Percentiles rank a stretch among this genome's conserved stretches.
phyloP scores from a whole-genome alignment of 23 tunicate genomes.

The Styela plicata region DNA sequence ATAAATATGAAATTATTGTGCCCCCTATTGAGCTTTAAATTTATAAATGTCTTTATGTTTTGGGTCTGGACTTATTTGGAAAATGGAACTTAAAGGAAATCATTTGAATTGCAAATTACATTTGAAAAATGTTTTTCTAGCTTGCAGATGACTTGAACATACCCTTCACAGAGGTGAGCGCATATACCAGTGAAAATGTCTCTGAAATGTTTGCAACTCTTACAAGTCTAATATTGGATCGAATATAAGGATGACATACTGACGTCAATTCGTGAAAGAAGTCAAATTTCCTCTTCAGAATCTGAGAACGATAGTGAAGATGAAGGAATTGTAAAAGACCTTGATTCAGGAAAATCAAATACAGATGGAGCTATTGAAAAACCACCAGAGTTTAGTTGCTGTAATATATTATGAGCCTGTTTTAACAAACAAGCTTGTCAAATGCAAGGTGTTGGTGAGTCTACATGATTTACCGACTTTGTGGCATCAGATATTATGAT shows the following conservation, averaged over 20 bases:
- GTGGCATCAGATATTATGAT: no score
- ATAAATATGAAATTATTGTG: no score
- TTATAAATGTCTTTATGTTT: no score
- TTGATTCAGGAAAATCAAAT: background rate
- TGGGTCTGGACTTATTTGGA: no score
- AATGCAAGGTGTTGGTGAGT: no score
- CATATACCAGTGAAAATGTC: conserved; percentile 65
- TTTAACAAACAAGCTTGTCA: no score
- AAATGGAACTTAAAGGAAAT: background rate
- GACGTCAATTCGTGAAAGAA: background rate
- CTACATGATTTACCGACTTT: no score
- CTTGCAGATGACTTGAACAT: conserved; percentile 56
- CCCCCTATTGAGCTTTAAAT: no score
- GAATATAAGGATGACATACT: conserved; percentile 32
- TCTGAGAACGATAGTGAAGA: conserved; percentile 23
- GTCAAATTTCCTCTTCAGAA: background rate
- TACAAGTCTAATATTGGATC: conserved; percentile 25
- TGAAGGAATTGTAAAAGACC: conserved; percentile 26
- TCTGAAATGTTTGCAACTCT: conserved; percentile 41
- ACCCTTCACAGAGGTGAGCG: conserved; percentile 63
- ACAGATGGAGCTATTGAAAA: background rate
- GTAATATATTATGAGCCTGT: conserved; percentile 4
- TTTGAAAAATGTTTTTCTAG: no score
- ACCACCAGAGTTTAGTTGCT: background rate
- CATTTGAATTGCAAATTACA: background rate